A percentile compares a stretch with the other conserved stretches of the same genome.
Evolutionary conservation across 2,113 vertebrate species (phyloP).

Genomic region (Murina feae): DNA sequence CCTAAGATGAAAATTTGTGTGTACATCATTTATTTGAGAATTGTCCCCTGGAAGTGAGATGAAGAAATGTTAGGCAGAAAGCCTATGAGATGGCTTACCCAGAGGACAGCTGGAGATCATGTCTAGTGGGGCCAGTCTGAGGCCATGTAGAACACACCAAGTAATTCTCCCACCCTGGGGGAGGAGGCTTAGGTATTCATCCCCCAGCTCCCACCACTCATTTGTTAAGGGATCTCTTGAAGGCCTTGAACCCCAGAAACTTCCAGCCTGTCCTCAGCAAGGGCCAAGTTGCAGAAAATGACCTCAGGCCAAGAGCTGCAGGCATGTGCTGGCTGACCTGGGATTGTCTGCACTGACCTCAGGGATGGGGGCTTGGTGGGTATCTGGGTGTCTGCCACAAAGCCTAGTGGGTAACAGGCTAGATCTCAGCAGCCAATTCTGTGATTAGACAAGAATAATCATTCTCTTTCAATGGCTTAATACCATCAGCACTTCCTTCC

Average conservation of each 20-base stretch:
- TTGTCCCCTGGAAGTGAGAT: neutral
- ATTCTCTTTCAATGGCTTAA: neutral
- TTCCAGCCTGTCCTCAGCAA: neutral
- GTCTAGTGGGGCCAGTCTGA: too few species aligned
- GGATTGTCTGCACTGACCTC: neutral
- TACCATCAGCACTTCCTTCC: neutral
- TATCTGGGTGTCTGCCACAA: neutral
- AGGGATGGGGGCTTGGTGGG: neutral
- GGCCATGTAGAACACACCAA: neutral
- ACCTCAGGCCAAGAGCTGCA: neutral
- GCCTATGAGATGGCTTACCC: neutral
- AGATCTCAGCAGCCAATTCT: neutral
- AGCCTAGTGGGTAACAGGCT: neutral
- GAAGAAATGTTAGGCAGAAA: neutral
- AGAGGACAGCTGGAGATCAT: neutral
- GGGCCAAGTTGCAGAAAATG: accelerated
- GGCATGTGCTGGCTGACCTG: neutral
- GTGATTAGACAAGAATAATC: neutral
- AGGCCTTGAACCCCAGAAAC: neutral
- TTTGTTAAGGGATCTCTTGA: neutral
- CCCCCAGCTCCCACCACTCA: neutral
- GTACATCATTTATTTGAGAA: neutral
- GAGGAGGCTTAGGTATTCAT: too few species aligned
- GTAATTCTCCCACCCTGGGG: neutral
- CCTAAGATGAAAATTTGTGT: neutral